Base-by-base conservation (phyloP, 2,888 invertebrate species). In the Acanthosoma haemorrhoidale region DNA sequence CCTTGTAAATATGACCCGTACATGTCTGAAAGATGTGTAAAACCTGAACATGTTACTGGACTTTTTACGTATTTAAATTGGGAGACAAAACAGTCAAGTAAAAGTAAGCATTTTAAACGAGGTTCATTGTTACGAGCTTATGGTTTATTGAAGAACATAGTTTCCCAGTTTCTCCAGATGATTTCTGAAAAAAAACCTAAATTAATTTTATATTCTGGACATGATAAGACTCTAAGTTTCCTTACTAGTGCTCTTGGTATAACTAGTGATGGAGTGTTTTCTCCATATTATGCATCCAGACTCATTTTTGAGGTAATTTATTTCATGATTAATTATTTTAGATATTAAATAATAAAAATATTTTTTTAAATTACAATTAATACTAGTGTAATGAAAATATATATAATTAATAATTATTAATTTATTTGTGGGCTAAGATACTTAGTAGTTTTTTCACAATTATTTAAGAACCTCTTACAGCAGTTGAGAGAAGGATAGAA, bases 191-290 rank as follows among this genome's bases (percentile, higher is more conserved):
- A 85, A 71, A 86, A 85, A 71, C 89, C 89, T 0, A 89, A 88
- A 76, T 84, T 93, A 70, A 88, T 91, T 0, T 77, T 94, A 0
- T 94, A 91, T 78, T 95, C 96, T 0, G 96, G 95, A 0, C 96
- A 96, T 77, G 96, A 96, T 79, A 90, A 91, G 77, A 96, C 96
- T 0, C 78, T 96, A 38, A 91, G 93, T 76, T 91, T 93, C 74
- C 80, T 96, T 38, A 86, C 91, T 1, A 83, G 90, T 2, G 91
- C 94, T 0, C 79, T 96, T 60, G 94, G 95, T 0, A 80, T 93
- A 3, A 83, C 87, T 74, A 79, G 81, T 43, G 82, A 84, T 71
- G 82, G 82, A 59, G 77, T 81, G 15, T 85, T 88, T 13, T 84
- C 89, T 73, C 88, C 95, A 58, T 88, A 90, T 21, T 97, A 94